These are phyloP conservation scores for Spinibarbus caldwelli DNA, from an alignment of 2,797 vertebrate species.

Conservation along the genomic window DNA sequence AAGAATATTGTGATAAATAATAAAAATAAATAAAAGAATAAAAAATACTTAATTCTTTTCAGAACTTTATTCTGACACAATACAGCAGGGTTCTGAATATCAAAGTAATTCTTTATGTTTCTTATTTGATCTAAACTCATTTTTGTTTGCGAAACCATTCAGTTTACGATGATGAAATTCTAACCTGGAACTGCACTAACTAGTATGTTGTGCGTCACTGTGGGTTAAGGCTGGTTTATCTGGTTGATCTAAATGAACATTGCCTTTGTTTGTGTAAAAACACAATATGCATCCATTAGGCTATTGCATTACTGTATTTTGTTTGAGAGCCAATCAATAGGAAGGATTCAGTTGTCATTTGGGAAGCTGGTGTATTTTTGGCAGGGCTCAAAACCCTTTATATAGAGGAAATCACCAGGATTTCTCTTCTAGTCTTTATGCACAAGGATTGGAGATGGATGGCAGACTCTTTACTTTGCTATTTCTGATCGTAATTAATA, in stretches of 20 bases:
- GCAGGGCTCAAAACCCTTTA: slow-evolving; percentile 67
- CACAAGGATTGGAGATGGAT: slow-evolving; percentile 70
- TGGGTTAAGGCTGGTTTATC: not conserved
- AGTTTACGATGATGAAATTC: not conserved
- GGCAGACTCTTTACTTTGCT: slow-evolving; percentile 54
- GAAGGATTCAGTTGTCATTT: slow-evolving; percentile 56
- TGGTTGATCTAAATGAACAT: slow-evolving; percentile 10
- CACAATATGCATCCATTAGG: slow-evolving; percentile 40
- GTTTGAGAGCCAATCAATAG: slow-evolving; percentile 45
- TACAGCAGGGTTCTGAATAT: not conserved
- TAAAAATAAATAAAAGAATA: too few relatives aligned
- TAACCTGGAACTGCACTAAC: not conserved
- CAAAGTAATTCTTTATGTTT: not conserved
- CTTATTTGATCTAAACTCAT: not conserved
- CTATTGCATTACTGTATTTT: slow-evolving; percentile 45
- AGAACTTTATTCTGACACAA: not conserved
- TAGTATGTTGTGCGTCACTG: not conserved
- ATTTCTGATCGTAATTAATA: slow-evolving; percentile 60
- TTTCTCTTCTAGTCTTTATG: slow-evolving; percentile 55
- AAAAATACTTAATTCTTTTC: too few relatives aligned
- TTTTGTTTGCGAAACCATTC: not conserved
- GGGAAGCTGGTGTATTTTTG: slow-evolving; percentile 59
- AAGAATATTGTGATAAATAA: not conserved
- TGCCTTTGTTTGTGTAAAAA: slow-evolving; percentile 10
- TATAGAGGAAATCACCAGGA: slow-evolving; percentile 59